phyloP scores from a whole-genome alignment of 2,797 vertebrate species.

The Gobio occitaniae region DNA sequence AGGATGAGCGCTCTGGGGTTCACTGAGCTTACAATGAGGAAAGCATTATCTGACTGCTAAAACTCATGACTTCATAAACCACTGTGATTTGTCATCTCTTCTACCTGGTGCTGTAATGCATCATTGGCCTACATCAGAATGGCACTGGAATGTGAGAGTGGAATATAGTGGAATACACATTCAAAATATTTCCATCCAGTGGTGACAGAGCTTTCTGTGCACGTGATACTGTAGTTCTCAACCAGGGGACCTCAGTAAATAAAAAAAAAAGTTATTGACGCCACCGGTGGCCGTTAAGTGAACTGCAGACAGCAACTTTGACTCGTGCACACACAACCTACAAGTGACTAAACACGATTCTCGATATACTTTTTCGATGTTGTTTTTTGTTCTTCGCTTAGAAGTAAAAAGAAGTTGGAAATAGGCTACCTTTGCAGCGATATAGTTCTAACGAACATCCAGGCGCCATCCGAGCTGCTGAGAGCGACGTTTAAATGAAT shows the following conservation, averaged over 20 bases:
- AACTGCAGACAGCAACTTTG: background rate
- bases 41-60: conserved; percentile 5
- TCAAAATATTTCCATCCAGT: conserved; percentile 69
- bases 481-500: background rate
- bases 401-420: background rate
- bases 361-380: background rate
- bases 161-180: background rate
- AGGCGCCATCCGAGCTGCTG: background rate
- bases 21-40: conserved; percentile 8
- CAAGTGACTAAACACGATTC: background rate
- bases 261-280: background rate
- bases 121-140: background rate
- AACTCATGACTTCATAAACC: conserved; percentile 17
- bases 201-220: conserved; percentile 47
- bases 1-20: conserved; percentile 26
- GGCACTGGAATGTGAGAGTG: background rate
- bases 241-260: background rate
- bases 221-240: background rate
- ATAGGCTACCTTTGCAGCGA: background rate
- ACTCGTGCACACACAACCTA: background rate
- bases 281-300: background rate
- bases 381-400: background rate
- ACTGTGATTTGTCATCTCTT: conserved; percentile 4
- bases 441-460: background rate
- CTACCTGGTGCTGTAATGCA: background rate